Percentiles rank a stretch among this genome's conserved stretches.
Conservation (phyloP, 2,113 vertebrate species). For the Orycteropus afer region DNA sequence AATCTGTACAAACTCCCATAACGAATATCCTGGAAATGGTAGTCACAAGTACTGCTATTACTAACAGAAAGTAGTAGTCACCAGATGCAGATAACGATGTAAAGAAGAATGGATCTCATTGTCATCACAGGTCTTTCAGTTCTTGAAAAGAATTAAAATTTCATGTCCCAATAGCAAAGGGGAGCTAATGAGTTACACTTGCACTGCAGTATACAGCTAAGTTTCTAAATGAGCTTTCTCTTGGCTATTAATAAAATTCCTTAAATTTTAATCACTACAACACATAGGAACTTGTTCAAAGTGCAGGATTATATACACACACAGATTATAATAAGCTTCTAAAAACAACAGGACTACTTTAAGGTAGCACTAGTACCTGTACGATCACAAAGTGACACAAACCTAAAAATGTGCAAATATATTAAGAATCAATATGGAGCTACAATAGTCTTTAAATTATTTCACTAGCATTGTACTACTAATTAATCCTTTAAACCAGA, state of each 20-base stretch:
- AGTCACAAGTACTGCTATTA: not conserved
- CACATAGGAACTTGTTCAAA: not conserved
- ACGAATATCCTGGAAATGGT: not conserved
- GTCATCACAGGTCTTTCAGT: no score
- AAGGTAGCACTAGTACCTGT: not conserved
- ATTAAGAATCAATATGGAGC: not conserved
- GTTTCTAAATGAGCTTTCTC: constrained; percentile 1
- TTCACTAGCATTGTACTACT: not conserved
- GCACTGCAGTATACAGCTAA: not conserved
- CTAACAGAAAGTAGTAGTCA: not conserved
- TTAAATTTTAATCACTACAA: constrained; percentile 2
- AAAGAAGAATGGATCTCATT: not conserved
- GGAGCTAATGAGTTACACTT: not conserved
- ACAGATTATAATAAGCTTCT: not conserved
- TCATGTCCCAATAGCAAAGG: not conserved
- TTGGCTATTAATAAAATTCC: not conserved
- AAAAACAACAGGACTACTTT: not conserved
- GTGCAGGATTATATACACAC: not conserved
- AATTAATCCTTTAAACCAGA: not conserved
- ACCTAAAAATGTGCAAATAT: not conserved
- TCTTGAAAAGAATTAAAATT: not conserved
- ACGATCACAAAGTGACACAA: not conserved
- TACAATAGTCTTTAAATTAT: not conserved
- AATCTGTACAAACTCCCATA: not conserved
- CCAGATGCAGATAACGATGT: not conserved